phyloP scores from a whole-genome alignment of 1,140 invertebrate genomes.

The Bilobella aurantiaca region DNA sequence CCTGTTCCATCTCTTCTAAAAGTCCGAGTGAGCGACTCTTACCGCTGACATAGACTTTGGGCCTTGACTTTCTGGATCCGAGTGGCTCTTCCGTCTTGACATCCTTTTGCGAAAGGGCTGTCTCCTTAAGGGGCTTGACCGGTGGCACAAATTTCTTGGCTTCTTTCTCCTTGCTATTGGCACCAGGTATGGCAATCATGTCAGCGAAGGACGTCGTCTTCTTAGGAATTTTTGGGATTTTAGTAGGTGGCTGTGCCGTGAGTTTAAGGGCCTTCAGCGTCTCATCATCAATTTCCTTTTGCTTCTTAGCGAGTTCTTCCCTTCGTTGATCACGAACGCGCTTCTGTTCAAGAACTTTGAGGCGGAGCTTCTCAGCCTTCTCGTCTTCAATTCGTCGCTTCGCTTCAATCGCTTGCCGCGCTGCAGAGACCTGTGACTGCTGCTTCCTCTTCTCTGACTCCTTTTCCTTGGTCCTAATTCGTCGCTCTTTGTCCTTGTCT shows the following conservation, averaged over 20 bases:
- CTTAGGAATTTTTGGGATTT: slow-evolving; percentile 26
- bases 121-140: not conserved
- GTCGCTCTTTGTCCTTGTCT: not conserved
- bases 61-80: slow-evolving; percentile 9
- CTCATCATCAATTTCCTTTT: slow-evolving; percentile 27
- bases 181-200: slow-evolving; percentile 28
- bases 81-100: not conserved
- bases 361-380: slow-evolving; percentile 11
- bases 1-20: slow-evolving; percentile 22
- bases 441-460: not conserved
- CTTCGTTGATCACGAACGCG: slow-evolving; percentile 17
- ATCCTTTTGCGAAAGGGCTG: not conserved
- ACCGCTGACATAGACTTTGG: slow-evolving; percentile 21
- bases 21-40: slow-evolving; percentile 18
- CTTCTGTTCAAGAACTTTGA: slow-evolving; percentile 17
- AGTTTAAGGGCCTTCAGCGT: slow-evolving; percentile 26
- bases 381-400: not conserved
- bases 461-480: not conserved
- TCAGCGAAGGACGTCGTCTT: slow-evolving; percentile 20
- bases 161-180: slow-evolving; percentile 13
- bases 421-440: slow-evolving; percentile 3
- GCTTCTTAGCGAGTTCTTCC: slow-evolving; percentile 31
- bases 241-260: not conserved
- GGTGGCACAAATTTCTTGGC: not conserved
- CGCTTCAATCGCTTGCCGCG: slow-evolving; percentile 6